Percentiles rank a stretch among this genome's conserved stretches.
Conservation (phyloP, 2,797 vertebrate genomes). For the Ciconia nigra region DNA sequence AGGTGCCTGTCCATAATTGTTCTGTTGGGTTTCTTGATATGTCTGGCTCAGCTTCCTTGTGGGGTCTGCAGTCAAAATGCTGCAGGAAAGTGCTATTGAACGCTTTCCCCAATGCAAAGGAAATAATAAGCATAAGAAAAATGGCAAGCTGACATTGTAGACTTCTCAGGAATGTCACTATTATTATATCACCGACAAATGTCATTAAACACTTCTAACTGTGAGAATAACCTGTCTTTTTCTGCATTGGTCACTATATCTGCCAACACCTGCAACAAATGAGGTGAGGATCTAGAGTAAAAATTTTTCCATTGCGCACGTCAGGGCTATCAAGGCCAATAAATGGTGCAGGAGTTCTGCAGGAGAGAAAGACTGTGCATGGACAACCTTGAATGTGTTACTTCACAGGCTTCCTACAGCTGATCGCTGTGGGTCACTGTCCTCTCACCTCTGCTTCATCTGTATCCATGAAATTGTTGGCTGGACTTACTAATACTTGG, state of each 20-base stretch:
- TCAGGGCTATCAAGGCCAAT: background rate
- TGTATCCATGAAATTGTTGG: background rate
- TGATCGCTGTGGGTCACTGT: background rate
- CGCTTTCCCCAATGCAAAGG: background rate
- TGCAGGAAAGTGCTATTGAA: background rate
- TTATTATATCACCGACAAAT: background rate
- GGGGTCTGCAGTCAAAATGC: background rate
- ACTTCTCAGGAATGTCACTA: background rate
- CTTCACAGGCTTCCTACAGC: background rate
- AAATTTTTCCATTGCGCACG: background rate
- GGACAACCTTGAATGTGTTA: background rate
- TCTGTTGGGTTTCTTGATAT: background rate
- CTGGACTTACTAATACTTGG: background rate
- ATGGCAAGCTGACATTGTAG: background rate
- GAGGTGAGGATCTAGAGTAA: background rate
- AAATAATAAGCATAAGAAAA: background rate
- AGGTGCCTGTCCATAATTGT: background rate
- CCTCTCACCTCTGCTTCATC: background rate
- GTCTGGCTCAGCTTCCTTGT: background rate
- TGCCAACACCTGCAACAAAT: background rate
- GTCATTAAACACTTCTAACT: background rate
- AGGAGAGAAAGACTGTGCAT: background rate
- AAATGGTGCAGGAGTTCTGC: background rate
- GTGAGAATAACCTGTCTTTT: background rate
- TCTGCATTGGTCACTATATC: background rate